A percentile compares a stretch with the other conserved stretches of the same genome.
phyloP scores from a whole-genome alignment of 2,888 invertebrate genomes.

The Neocrepidodera transversa region DNA sequence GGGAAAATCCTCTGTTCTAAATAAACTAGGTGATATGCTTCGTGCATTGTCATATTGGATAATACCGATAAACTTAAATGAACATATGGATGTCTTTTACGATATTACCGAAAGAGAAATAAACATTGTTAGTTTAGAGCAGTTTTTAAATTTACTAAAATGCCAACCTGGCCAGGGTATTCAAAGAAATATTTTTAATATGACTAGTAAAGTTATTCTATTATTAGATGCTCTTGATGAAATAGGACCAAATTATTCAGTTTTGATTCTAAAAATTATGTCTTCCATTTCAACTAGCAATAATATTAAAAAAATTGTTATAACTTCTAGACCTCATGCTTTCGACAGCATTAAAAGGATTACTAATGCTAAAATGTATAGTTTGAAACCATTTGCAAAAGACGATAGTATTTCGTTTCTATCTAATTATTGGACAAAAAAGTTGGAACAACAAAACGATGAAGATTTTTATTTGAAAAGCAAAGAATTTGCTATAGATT shows the following conservation, averaged over 20 bases:
- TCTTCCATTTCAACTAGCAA: not conserved
- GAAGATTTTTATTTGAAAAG: not conserved
- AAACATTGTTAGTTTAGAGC: not conserved
- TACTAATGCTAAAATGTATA: not conserved
- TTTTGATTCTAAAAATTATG: conserved; percentile 13
- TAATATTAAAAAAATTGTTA: conserved; percentile 18
- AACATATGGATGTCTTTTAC: not conserved
- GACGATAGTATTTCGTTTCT: not conserved
- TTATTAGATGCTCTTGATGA: conserved; percentile 25
- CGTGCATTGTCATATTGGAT: not conserved
- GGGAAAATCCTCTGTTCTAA: conserved; percentile 13
- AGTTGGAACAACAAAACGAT: not conserved
- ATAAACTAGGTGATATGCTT: not conserved
- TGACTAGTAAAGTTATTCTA: conserved; percentile 1
- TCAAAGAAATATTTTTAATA: conserved; percentile 5
- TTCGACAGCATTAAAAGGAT: not conserved
- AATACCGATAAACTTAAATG: conserved; percentile 12
- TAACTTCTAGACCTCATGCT: conserved; percentile 21
- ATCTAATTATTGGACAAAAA: not conserved
- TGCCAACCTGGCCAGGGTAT: not conserved
- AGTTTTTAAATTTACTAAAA: conserved; percentile 3
- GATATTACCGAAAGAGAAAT: not conserved
- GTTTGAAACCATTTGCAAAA: conserved; percentile 5
- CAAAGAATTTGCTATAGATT: not conserved
- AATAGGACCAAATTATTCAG: conserved; percentile 17